A percentile compares a stretch with the other conserved stretches of the same genome.
Evolutionary conservation across 2,113 vertebrate species (phyloP).

Genomic region (Phaethon lepturus): DNA sequence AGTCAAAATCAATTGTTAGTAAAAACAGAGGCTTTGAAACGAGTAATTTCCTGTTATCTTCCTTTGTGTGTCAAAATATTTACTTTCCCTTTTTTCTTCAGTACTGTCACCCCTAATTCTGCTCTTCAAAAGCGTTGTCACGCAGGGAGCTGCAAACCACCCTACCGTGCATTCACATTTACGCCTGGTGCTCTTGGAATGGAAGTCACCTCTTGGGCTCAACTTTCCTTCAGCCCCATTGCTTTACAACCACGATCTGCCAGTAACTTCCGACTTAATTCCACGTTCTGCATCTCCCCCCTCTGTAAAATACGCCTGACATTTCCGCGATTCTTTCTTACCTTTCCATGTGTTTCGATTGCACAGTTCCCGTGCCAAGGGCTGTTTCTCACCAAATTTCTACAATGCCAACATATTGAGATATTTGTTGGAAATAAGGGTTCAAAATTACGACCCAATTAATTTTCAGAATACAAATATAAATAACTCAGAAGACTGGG

Average conservation of each 20-base stretch:
- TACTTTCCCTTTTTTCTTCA: not conserved
- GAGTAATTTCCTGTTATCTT: not conserved
- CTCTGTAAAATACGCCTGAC: fast-evolving
- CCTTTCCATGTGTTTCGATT: not conserved
- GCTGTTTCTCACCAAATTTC: not conserved
- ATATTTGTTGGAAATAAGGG: not conserved
- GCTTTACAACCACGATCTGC: not conserved
- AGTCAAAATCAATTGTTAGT: constrained; percentile 15
- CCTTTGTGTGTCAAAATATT: not conserved
- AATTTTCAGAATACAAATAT: not conserved
- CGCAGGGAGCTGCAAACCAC: not conserved
- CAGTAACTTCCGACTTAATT: not conserved
- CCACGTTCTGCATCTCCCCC: not conserved
- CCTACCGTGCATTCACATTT: not conserved
- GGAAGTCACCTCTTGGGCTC: not conserved
- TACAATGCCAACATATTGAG: not conserved
- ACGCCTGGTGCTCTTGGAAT: not conserved
- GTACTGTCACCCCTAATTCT: not conserved
- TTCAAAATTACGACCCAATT: not conserved
- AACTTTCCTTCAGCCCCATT: not conserved
- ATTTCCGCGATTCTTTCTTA: not conserved
- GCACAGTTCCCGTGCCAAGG: not conserved
- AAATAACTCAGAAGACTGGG: fast-evolving
- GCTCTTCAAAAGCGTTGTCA: not conserved
- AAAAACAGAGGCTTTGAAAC: not conserved